These are phyloP conservation scores for Pseudois nayaur DNA, from an alignment of 2,113 vertebrate genomes.

Conservation along the genomic window DNA sequence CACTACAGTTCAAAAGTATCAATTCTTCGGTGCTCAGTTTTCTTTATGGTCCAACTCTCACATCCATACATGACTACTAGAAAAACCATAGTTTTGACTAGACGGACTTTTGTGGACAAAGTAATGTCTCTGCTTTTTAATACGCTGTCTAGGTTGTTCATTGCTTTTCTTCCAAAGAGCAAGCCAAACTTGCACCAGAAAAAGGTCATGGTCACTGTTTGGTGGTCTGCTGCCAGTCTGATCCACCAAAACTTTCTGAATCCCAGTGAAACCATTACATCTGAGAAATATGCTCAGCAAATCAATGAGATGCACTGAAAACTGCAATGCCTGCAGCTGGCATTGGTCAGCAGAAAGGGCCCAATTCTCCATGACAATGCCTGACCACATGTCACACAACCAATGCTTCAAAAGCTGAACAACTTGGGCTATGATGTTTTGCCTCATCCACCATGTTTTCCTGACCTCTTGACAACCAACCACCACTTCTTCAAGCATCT, in stretches of 20 bases:
- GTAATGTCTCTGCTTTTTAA: not conserved
- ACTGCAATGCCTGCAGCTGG: not conserved
- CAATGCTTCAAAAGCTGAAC: not conserved
- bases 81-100: not conserved
- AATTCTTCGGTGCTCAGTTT: not conserved
- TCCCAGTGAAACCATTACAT: not conserved
- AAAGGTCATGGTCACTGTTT: not conserved
- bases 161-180: not conserved
- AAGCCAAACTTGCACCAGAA: not conserved
- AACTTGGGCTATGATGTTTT: not conserved
- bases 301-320: not conserved
- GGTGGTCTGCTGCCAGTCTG: not conserved
- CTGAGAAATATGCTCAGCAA: not conserved
- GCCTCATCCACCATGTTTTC: not conserved
- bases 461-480: not conserved
- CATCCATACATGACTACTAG: not conserved
- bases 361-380: not conserved
- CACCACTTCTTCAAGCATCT: not conserved
- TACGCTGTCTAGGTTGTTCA: fast-evolving
- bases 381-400: not conserved
- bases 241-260: not conserved
- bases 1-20: not conserved
- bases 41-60: not conserved
- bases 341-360: not conserved
- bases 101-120: not conserved